Evolutionary conservation across 2,888 invertebrate genomes (phyloP).

Genomic region (Phorcus lineatus): DNA sequence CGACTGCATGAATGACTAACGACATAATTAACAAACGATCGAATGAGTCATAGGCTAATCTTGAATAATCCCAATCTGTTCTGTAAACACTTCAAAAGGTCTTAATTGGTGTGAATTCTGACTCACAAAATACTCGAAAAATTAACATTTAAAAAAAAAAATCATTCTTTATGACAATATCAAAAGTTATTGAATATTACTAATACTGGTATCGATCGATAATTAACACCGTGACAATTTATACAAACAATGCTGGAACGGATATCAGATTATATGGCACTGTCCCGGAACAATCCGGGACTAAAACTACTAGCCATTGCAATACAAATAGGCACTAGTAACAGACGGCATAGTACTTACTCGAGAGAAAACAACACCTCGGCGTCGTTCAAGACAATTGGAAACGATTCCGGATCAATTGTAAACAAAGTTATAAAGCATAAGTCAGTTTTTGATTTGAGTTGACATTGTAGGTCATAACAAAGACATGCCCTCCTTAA

Average conservation of each 20-base stretch:
- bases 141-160: not conserved
- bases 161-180: not conserved
- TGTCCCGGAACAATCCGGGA: too few species aligned
- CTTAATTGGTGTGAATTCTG: not conserved
- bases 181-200: not conserved
- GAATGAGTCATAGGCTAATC: constrained; percentile 12
- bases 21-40: not conserved
- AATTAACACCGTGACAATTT: constrained; percentile 14
- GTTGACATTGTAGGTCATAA: too few species aligned
- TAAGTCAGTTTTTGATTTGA: too few species aligned
- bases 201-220: constrained; percentile 19
- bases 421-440: too few species aligned
- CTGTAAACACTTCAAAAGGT: constrained; percentile 14
- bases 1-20: constrained; percentile 13
- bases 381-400: too few species aligned
- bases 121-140: constrained; percentile 11
- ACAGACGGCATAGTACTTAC: too few species aligned
- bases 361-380: too few species aligned
- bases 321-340: too few species aligned
- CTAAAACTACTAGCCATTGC: too few species aligned
- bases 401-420: too few species aligned
- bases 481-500: too few species aligned
- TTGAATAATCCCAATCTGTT: constrained; percentile 18
- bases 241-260: constrained; percentile 19
- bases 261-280: not conserved